These are phyloP conservation scores for Melopsittacus undulatus DNA, from an alignment of 2,797 vertebrate genomes.

Conservation along the genomic window DNA sequence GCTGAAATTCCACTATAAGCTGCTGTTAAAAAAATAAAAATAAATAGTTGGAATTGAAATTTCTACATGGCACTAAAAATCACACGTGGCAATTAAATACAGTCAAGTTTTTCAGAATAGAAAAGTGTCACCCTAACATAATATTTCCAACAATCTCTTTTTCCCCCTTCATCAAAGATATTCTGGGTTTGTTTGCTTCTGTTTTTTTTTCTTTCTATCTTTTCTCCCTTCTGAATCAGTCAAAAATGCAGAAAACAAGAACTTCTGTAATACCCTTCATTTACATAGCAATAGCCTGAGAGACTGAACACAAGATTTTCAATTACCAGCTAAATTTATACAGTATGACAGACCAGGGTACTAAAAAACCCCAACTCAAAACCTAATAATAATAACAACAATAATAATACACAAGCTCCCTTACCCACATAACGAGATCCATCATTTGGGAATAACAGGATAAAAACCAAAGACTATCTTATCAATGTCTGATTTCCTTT, in stretches of 20 bases:
- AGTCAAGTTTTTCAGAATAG: neutral
- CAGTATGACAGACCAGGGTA: neutral
- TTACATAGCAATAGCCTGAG: conserved; percentile 30
- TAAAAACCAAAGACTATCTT: neutral
- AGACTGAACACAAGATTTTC: conserved; percentile 19
- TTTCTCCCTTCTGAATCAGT: neutral
- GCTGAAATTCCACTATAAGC: neutral
- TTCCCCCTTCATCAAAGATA: rapidly evolving
- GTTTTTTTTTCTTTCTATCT: neutral
- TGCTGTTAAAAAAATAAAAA: neutral
- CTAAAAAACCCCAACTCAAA: neutral
- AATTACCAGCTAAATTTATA: neutral
- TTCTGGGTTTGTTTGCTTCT: neutral
- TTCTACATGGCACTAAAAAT: neutral
- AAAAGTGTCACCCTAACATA: neutral
- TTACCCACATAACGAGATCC: neutral
- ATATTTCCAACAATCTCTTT: neutral
- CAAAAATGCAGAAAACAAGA: neutral
- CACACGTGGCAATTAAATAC: neutral
- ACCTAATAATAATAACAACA: neutral
- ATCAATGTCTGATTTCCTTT: neutral
- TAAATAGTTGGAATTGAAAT: neutral
- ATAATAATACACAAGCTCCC: neutral
- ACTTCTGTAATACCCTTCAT: conserved; percentile 17
- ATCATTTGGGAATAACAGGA: neutral